Conservation (phyloP, 92 coral and sea anemone species). For the Isaurus tuberculatus region DNA sequence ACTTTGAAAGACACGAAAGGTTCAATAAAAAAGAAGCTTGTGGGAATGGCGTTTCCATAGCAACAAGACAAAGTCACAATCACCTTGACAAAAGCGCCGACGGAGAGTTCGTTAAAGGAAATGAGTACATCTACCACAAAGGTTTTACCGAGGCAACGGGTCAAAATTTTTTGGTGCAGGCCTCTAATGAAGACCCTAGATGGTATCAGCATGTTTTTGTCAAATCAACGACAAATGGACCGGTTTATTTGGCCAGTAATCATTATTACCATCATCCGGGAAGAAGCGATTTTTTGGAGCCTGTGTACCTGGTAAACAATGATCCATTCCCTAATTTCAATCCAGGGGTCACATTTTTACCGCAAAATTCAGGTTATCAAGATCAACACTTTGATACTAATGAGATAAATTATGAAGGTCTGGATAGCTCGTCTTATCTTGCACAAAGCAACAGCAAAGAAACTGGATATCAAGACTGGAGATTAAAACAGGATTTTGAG, state of each 20-base stretch:
- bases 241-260: constrained; percentile 18
- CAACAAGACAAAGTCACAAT: neutral
- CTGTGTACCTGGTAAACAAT: constrained; percentile 20
- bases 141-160: constrained; percentile 12
- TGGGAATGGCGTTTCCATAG: neutral
- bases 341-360: neutral
- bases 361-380: neutral
- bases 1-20: neutral
- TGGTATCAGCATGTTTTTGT: constrained; percentile 48
- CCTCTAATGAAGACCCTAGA: constrained; percentile 33
- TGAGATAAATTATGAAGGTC: neutral
- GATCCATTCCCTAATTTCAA: neutral
- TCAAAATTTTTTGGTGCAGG: constrained; percentile 32
- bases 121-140: neutral
- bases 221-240: neutral
- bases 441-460: neutral
- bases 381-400: neutral
- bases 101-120: neutral
- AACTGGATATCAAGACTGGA: neutral
- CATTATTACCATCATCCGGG: constrained; percentile 35
- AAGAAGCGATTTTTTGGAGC: neutral
- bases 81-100: neutral
- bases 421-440: neutral
- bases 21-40: neutral
- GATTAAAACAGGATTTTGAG: neutral